Conservation (phyloP, 2,113 vertebrate species). For the Eulacestoma nigropectus region DNA sequence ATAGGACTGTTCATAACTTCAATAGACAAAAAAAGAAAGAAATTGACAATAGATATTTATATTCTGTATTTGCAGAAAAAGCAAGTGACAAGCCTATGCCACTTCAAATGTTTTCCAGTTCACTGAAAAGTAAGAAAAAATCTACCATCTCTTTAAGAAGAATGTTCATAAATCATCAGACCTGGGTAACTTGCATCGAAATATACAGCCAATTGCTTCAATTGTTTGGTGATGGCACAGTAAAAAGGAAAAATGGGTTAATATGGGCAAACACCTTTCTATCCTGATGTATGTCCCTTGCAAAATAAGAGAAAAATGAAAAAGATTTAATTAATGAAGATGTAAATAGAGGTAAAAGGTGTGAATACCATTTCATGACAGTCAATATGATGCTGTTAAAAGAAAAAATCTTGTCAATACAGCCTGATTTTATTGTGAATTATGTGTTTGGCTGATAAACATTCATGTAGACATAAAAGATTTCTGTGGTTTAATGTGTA, state of each 20-base stretch:
- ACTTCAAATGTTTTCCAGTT: neutral
- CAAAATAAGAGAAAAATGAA: neutral
- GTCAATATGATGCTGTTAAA: neutral
- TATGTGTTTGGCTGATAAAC: neutral
- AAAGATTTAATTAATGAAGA: neutral
- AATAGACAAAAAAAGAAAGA: neutral
- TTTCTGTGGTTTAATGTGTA: neutral
- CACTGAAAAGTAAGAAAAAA: neutral
- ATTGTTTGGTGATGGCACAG: neutral
- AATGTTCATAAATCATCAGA: neutral
- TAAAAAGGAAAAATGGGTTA: neutral
- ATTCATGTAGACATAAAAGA: neutral
- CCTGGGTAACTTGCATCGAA: neutral
- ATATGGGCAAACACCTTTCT: neutral
- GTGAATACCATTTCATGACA: neutral
- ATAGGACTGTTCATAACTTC: neutral
- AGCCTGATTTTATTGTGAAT: neutral
- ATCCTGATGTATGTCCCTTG: neutral
- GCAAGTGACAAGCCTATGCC: neutral
- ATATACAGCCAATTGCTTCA: neutral
- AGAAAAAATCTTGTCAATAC: neutral
- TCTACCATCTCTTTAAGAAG: neutral
- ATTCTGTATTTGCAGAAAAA: neutral
- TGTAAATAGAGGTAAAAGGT: neutral
- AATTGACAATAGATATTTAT: neutral